These are phyloP conservation scores for Sphenopsis melanotis DNA, from an alignment of 2,797 vertebrate species.

Conservation along the genomic window DNA sequence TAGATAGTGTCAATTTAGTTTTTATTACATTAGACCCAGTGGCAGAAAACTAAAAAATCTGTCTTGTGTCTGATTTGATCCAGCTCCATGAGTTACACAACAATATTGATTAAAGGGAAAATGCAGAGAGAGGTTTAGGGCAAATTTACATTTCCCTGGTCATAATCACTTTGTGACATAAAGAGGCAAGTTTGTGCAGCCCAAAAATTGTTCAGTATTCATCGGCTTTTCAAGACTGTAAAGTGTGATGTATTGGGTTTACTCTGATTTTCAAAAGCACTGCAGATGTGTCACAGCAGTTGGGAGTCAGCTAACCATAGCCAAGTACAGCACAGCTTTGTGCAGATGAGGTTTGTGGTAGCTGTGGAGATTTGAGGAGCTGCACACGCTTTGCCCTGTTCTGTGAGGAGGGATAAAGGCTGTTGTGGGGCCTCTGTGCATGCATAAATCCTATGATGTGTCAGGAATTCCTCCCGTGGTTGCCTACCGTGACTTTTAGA, in stretches of 20 bases:
- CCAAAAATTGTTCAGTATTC: background rate
- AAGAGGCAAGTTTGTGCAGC: background rate
- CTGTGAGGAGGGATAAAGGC: background rate
- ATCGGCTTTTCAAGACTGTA: fast-evolving
- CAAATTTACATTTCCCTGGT: background rate
- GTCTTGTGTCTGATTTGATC: background rate
- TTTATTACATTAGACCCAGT: background rate
- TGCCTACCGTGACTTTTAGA: background rate
- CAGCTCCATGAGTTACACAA: background rate
- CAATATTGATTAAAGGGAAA: background rate
- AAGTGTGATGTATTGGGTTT: background rate
- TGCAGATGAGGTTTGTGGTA: background rate
- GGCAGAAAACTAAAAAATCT: background rate
- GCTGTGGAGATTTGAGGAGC: background rate
- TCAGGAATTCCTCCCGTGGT: background rate
- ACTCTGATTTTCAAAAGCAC: background rate
- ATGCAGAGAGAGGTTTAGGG: background rate
- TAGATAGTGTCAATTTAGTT: background rate
- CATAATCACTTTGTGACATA: background rate
- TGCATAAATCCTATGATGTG: background rate
- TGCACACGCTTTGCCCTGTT: background rate
- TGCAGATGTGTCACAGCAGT: background rate
- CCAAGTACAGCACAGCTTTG: background rate
- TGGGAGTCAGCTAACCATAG: background rate
- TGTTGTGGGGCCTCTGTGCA: background rate